Evolutionary conservation across 2,113 vertebrate genomes (phyloP), one percentile per base, ranked within the genome.

Genomic region (Hemibagrus wyckioides): DNA sequence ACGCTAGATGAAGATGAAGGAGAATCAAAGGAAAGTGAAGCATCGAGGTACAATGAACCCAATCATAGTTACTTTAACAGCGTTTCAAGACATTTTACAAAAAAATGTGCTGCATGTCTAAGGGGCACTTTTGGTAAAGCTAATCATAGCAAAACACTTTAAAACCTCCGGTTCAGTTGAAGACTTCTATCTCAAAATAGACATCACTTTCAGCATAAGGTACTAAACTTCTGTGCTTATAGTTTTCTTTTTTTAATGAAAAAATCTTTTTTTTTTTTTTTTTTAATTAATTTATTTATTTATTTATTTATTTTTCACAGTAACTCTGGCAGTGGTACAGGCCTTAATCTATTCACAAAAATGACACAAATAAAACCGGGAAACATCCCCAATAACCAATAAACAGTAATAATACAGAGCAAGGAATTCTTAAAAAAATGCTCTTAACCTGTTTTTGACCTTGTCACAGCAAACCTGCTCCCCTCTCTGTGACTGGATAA

Each of bases 381-480:
- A 73, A 76, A 28, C 25, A 57, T 23, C 3, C 19, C 6, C 25
- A 48, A 7, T n/a, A 52, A n/a, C 0, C 39, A 48, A 52, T 15
- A 52, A 65, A n/a, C 19, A 13, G n/a, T 63, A 3, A 63, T 6
- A 54, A 54, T 21, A 33, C 48, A 79, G 15, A 30, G 23, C 23
- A 15, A 23, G 19, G 14, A 67, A 44, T 48, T n/a, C n/a, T n/a
- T n/a, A n/a, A n/a, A n/a, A n/a, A n/a, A 44, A 3, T 44, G 6
- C 17, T 73, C 33, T 83, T 69, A 30, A 89, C 89, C 89, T 87
- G 67, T 87, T 84, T 87, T 87, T 50, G 89, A 87, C n/a, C 39
- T 69, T 9, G 77, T 89, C 59, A 89, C 89, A 61, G 86, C 77
- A 67, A 89, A 87, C 33, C 57, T 85, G 83, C 77, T 89, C 11